A percentile compares a stretch with the other conserved stretches of the same genome.
phyloP scores from a whole-genome alignment of 2,797 vertebrate genomes.

The Iguana delicatissima region DNA sequence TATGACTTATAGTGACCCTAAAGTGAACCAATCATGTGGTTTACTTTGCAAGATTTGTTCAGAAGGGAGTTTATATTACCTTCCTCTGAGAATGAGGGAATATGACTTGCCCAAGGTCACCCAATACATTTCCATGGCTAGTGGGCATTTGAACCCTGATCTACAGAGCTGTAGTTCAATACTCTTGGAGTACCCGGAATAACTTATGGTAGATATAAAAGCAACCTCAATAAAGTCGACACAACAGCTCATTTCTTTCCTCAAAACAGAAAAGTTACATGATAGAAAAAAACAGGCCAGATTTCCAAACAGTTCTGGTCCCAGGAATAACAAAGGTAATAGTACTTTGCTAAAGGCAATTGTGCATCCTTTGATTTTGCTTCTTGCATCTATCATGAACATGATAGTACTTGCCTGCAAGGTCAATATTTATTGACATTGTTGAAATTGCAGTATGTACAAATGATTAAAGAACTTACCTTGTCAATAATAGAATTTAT shows the following conservation, averaged over 20 bases:
- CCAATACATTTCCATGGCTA: no score
- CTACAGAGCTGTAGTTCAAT: no score
- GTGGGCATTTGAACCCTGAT: no score
- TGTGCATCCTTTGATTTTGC: not conserved
- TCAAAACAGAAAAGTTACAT: not conserved
- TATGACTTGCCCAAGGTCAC: no score
- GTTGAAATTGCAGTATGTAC: not conserved
- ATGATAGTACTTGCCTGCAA: not conserved
- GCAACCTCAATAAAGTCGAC: not conserved
- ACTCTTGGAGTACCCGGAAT: not conserved
- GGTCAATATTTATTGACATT: slow-evolving; percentile 21
- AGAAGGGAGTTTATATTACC: no score
- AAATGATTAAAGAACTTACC: slow-evolving; percentile 27
- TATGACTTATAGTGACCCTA: no score
- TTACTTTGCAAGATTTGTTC: no score
- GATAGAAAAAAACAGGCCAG: not conserved
- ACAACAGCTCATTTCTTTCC: not conserved
- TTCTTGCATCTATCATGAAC: slow-evolving; percentile 16
- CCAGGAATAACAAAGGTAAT: not conserved
- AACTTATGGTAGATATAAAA: not conserved
- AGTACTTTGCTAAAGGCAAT: not conserved
- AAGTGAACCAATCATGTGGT: no score
- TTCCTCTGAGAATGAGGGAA: no score
- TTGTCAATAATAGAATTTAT: slow-evolving; percentile 17
- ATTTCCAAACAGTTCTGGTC: not conserved